phyloP scores from a whole-genome alignment of 2,888 invertebrate genomes.

The Ganaspis brasiliensis region DNA sequence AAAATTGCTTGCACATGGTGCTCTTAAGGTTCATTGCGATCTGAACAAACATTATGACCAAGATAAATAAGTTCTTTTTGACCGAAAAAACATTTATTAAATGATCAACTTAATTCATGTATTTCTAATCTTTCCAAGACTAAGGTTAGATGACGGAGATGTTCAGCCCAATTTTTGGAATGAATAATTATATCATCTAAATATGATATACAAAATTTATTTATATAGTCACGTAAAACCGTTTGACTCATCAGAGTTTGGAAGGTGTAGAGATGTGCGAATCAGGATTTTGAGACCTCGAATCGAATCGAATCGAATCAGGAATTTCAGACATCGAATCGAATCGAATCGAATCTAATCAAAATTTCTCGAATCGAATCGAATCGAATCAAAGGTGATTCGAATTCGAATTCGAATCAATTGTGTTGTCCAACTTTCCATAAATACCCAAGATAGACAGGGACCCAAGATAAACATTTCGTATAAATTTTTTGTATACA shows the following conservation, averaged over 20 bases:
- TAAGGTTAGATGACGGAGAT: conserved; percentile 56
- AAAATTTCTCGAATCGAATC: too few relatives aligned
- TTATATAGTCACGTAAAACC: conserved; percentile 58
- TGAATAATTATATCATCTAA: conserved; percentile 69
- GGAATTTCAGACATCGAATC: too few relatives aligned
- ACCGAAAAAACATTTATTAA: conserved; percentile 57
- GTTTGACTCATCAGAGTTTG: conserved; percentile 66
- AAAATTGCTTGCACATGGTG: neutral
- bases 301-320: too few relatives aligned
- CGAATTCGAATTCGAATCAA: too few relatives aligned
- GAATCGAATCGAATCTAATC: too few relatives aligned
- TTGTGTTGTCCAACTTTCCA: too few relatives aligned
- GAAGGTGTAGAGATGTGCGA: too few relatives aligned
- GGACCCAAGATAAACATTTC: too few relatives aligned
- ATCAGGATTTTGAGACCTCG: too few relatives aligned
- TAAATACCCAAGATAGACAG: too few relatives aligned
- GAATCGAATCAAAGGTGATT: too few relatives aligned
- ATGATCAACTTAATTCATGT: conserved; percentile 49
- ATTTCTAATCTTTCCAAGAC: conserved; percentile 59
- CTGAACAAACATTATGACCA: conserved; percentile 46
- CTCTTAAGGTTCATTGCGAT: conserved; percentile 43
- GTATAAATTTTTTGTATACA: too few relatives aligned
- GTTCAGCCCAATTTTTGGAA: conserved; percentile 56
- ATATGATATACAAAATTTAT: conserved; percentile 62
- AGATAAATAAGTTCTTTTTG: conserved; percentile 46